Base-by-base conservation (phyloP, 2,797 vertebrate species). In the Intellagama lesueurii region DNA sequence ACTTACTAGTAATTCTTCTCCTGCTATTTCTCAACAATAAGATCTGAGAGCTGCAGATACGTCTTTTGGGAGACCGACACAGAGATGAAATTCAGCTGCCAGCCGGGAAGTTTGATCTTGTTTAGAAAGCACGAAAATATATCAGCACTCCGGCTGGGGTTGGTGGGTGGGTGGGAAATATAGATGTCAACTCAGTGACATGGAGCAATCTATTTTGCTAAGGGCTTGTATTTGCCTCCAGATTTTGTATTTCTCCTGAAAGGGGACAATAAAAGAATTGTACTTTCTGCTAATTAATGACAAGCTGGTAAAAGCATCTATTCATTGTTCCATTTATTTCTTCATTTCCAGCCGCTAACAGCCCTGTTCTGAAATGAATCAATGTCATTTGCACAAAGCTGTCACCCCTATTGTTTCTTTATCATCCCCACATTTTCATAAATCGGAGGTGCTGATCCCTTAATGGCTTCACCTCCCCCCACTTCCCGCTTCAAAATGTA, bases 361-460 rank as follows among this genome's bases (percentile, higher is more conserved):
- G 96, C 97, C 96, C 96, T 96, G 97, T 96, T 98, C 96, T 97
- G 96, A 97, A 97, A 97, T 98, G 97, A 98, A 98, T 97, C 97
- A 97, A 97, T 97, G 97, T 96, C 97, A 96, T 97, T 98, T 98
- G 96, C 96, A 97, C 97, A 97, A 96, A 96, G 97, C 97, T 97
- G 96, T 97, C 97, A 97, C 96, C 95, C 96, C 95, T 96, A 97
- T 98, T 99, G 98, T 98, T 96, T 98, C 96, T 97, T 98, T 98
- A 98, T 99, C 98, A 98, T 97, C 94, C 96, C 96, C 94, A 95
- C 97, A 98, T 98, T 98, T 98, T 98, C 97, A 98, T 98, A 98
- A 98, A 98, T 98, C 96, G 98, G 97, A 97, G 97, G 98, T 98
- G 97, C 98, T 98, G 98, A 98, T 98, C 98, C 98, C 96, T 94